phyloP scores from a whole-genome alignment of 2,888 invertebrate genomes.

The Cerastoderma edule region DNA sequence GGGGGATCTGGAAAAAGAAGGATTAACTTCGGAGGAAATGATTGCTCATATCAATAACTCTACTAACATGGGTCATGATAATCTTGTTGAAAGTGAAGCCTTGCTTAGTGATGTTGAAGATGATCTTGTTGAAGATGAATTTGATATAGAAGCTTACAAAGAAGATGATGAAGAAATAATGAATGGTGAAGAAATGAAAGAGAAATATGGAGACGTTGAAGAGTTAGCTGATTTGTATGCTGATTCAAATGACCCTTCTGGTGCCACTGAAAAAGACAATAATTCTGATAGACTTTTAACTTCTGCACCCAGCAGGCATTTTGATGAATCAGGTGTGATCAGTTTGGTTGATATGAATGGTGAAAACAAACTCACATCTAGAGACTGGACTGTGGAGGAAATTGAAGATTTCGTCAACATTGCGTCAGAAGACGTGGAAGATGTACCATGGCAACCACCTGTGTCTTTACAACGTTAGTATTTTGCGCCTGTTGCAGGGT shows the following conservation, averaged over 20 bases:
- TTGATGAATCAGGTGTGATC: slow-evolving; percentile 9
- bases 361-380: neutral
- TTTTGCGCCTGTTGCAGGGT: neutral
- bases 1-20: slow-evolving; percentile 36
- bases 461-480: slow-evolving; percentile 50
- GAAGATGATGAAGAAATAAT: neutral
- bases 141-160: neutral
- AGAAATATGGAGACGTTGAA: neutral
- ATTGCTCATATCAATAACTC: slow-evolving; percentile 38
- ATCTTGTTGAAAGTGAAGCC: no score
- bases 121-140: neutral
- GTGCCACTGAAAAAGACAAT: neutral
- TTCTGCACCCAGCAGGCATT: slow-evolving; percentile 12
- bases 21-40: slow-evolving; percentile 51
- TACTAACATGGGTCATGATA: neutral
- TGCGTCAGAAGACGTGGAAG: slow-evolving; percentile 41
- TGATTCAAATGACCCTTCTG: neutral
- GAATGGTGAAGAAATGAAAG: neutral
- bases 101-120: no score
- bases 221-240: no score
- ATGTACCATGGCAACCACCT: slow-evolving; percentile 40
- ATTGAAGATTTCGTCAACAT: slow-evolving; percentile 53
- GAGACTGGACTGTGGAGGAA: slow-evolving; percentile 32
- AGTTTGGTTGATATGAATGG: slow-evolving; percentile 1
- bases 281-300: neutral